These are phyloP conservation scores for Ceyx melanurus DNA, from an alignment of 2,113 vertebrate genomes.

Conservation along the genomic window DNA sequence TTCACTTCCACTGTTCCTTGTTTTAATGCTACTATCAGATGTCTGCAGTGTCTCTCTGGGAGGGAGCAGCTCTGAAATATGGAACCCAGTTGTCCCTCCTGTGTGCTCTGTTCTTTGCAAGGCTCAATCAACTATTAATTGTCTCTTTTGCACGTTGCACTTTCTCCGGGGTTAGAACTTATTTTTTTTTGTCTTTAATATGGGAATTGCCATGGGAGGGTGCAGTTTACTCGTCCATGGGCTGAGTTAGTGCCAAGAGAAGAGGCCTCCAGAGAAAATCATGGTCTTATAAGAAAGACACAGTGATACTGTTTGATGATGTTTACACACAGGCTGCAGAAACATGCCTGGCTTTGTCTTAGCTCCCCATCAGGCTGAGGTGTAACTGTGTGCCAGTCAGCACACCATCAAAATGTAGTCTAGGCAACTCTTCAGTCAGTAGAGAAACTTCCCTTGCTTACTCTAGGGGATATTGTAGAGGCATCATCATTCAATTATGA, in stretches of 20 bases:
- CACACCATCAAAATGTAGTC: neutral
- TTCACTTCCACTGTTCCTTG: slow-evolving; percentile 20
- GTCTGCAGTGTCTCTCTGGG: neutral
- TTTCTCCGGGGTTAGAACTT: neutral
- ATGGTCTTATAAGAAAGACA: too few relatives aligned
- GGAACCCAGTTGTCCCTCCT: neutral
- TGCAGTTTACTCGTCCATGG: neutral
- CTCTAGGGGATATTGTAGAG: slow-evolving; percentile 10
- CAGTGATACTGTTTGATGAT: fast-evolving
- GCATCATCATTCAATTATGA: slow-evolving; percentile 7
- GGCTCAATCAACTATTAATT: slow-evolving; percentile 17
- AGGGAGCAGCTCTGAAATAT: neutral
- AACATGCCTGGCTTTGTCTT: neutral
- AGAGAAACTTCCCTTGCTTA: neutral
- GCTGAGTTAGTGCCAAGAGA: neutral
- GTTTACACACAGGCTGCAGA: neutral
- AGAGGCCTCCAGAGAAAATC: neutral
- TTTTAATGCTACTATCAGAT: slow-evolving; percentile 19
- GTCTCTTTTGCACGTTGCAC: neutral
- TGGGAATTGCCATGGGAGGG: neutral
- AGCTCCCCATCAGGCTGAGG: neutral
- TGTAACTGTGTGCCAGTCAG: neutral
- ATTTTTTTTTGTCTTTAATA: neutral
- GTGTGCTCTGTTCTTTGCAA: neutral
- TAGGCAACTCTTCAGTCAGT: neutral